Conservation (phyloP, 1,140 invertebrate species). For the Zaprionus vittiger region DNA sequence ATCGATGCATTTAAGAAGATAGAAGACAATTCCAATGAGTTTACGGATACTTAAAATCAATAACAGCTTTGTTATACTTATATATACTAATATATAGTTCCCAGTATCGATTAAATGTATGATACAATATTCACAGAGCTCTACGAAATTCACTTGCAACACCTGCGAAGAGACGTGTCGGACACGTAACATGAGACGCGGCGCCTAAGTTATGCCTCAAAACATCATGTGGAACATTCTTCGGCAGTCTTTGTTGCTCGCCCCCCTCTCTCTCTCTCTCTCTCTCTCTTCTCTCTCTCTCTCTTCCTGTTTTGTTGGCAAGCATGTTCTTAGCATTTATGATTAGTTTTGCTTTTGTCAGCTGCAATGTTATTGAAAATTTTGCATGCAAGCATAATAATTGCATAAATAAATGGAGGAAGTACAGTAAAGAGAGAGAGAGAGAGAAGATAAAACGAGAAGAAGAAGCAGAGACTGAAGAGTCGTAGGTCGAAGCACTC, state of each 20-base stretch:
- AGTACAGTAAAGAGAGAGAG: slow-evolving; percentile 15
- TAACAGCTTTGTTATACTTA: too few relatives aligned
- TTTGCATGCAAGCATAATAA: slow-evolving; percentile 76
- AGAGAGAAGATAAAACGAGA: not conserved
- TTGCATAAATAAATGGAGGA: slow-evolving; percentile 60
- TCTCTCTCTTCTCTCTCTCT: not conserved
- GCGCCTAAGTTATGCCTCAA: slow-evolving; percentile 1
- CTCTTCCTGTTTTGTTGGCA: slow-evolving; percentile 8
- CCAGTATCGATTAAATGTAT: not conserved
- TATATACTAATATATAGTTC: not conserved
- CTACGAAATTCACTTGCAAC: not conserved
- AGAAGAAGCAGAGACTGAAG: not conserved
- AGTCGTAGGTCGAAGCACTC: slow-evolving; percentile 32
- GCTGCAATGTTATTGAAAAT: slow-evolving; percentile 65
- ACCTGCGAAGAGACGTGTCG: not conserved
- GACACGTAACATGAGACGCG: slow-evolving; percentile 1
- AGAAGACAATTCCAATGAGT: too few relatives aligned
- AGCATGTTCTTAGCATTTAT: slow-evolving; percentile 58
- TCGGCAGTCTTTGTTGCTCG: not conserved
- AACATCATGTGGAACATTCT: slow-evolving; percentile 4
- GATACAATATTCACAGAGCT: not conserved
- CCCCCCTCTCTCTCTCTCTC: not conserved
- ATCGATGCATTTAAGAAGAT: not conserved
- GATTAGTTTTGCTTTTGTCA: slow-evolving; percentile 63
- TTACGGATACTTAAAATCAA: too few relatives aligned